Conservation (phyloP, 92 coral and sea anemone genomes). For the Actinostola sp. region DNA sequence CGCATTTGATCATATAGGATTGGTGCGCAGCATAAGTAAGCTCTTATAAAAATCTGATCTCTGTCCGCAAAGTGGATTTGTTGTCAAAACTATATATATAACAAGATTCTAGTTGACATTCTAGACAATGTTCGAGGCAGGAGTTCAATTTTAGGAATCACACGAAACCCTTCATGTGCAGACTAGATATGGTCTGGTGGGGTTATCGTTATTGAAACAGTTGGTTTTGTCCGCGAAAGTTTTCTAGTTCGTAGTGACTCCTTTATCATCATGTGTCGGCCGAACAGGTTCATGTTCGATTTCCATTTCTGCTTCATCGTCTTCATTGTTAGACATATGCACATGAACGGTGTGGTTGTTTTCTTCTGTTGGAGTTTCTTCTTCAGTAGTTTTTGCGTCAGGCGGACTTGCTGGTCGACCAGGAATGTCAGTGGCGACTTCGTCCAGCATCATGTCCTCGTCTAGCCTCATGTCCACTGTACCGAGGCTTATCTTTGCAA, state of each 20-base stretch:
- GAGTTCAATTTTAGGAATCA: too few species aligned
- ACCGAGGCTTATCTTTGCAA: neutral
- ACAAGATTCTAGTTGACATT: too few species aligned
- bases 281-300: slow-evolving; percentile 9
- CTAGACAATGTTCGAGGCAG: too few species aligned
- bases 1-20: too few species aligned
- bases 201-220: slow-evolving; percentile 13
- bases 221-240: neutral
- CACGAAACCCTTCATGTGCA: too few species aligned
- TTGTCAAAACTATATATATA: too few species aligned
- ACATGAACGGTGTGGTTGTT: neutral
- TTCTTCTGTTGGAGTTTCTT: neutral
- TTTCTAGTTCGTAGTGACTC: too few species aligned
- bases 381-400: neutral
- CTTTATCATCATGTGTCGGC: neutral
- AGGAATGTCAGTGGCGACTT: neutral
- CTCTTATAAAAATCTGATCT: too few species aligned
- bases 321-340: neutral
- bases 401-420: too few species aligned
- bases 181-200: too few species aligned
- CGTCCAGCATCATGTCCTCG: neutral
- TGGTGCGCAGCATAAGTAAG: too few species aligned
- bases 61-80: too few species aligned
- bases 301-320: slow-evolving; percentile 11
- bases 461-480: neutral